Evolutionary conservation across 2,888 invertebrate genomes (phyloP), one percentile per base, ranked within the genome.

Genomic region (Nomada fabriciana): DNA sequence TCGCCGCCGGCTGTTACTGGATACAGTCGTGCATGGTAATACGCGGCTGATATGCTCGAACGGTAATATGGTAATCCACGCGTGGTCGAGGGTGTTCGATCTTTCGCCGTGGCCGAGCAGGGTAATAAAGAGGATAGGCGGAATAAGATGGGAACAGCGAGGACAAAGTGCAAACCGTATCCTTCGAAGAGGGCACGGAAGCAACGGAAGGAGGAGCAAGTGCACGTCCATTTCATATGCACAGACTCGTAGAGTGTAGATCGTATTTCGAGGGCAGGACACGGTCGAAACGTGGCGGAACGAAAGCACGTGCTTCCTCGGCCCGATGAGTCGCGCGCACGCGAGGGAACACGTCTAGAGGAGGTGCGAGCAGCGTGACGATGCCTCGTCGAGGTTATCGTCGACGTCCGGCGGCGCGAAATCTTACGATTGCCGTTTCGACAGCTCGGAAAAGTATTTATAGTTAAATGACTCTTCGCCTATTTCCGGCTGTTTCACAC

Each of bases 51-150:
- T 78, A 81, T 78, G 78, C 76, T 84, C 76, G 67, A 84, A 83
- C 76, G 82, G 86, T 82, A 83, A 87, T 82, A 87, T 86, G 88
- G 83, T 88, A 88, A 88, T 88, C 77, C 83, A 60, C 42, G 47
- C 18, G 60, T 42, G 64, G 71, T 60, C 42, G 69, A 75, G 64
- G 53, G 67, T 72, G 76, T 69, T 68, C 67, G 76, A 71, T 78
- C 61, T 74, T 57, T 53, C 47, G 18, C n/a, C 13, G 25, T 73
- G 52, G 59, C 25, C 60, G 59, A 55, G 52, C 42, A 70, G 79
- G 53, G 59, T 25, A 59, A 67, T 43, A 36, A 71, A 52, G 68
- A 77, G 64, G 67, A 53, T 9, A 13, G 11, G 52, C 10, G 71
- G 25, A 69, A 50, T 23, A 63, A 76, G 55, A 47, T 72, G 52